These are phyloP conservation scores for Boloria euphrosyne DNA, from an alignment of 2,888 invertebrate species.

Conservation along the genomic window DNA sequence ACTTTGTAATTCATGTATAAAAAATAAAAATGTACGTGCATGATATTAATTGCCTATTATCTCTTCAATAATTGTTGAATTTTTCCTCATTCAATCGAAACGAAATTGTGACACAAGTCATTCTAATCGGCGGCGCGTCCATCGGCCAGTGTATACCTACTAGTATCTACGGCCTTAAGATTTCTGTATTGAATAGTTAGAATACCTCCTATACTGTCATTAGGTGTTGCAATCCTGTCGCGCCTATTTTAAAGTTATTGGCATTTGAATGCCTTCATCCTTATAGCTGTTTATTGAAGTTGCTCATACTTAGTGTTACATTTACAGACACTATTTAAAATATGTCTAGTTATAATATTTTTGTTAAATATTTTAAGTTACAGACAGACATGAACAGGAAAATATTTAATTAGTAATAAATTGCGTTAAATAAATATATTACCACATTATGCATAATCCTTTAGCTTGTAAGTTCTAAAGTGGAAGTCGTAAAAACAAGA, in stretches of 20 bases:
- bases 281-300: no score
- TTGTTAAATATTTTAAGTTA: no score
- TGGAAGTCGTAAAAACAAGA: constrained; percentile 13
- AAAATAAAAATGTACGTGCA: constrained; percentile 16
- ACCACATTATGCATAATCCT: constrained; percentile 11
- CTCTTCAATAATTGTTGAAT: constrained; percentile 1
- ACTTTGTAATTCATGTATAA: not conserved
- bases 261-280: not conserved
- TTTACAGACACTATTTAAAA: no score
- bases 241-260: not conserved
- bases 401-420: not conserved
- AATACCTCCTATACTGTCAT: not conserved
- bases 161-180: constrained; percentile 7
- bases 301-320: no score
- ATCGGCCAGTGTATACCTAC: constrained; percentile 10
- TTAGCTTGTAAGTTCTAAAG: constrained; percentile 5
- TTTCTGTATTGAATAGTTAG: constrained; percentile 1
- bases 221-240: not conserved
- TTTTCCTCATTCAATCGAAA: constrained; percentile 14
- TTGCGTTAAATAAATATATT: not conserved
- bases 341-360: no score
- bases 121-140: constrained; percentile 1
- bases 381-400: no score
- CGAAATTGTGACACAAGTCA: not conserved
- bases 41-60: constrained; percentile 18